Conservation (phyloP, 2,797 vertebrate genomes). For the Argyrosomus regius region DNA sequence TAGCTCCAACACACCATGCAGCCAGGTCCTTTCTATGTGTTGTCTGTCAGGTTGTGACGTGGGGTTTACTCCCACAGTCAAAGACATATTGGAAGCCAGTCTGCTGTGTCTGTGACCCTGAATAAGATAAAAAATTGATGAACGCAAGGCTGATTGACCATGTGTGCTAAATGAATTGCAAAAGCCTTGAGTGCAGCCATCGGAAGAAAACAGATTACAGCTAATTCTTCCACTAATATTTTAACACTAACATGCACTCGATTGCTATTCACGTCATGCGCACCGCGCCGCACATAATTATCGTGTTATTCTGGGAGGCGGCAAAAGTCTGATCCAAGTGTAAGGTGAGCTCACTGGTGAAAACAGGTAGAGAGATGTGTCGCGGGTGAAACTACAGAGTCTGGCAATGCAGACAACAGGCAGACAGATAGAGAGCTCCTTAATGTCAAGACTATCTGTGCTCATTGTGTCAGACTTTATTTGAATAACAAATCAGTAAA, state of each 20-base stretch:
- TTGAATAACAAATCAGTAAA: slow-evolving; percentile 73
- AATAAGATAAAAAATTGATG: slow-evolving; percentile 13
- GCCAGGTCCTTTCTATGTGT: background rate
- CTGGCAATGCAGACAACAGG: background rate
- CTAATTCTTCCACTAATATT: background rate
- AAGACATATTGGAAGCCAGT: background rate
- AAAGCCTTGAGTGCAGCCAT: slow-evolving; percentile 7
- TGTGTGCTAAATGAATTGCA: background rate
- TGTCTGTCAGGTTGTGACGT: background rate
- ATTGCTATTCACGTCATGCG: background rate
- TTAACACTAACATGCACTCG: background rate
- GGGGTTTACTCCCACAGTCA: background rate
- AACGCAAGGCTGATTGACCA: background rate
- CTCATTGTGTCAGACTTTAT: slow-evolving; percentile 64
- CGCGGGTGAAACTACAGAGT: slow-evolving; percentile 4
- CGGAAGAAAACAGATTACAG: slow-evolving; percentile 2
- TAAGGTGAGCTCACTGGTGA: background rate
- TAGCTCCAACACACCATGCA: background rate
- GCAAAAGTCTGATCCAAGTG: background rate
- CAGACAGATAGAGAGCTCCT: slow-evolving; percentile 29
- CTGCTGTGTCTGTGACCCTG: background rate
- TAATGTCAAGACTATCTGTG: slow-evolving; percentile 54
- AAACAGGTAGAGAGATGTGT: slow-evolving; percentile 15
- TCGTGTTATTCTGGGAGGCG: slow-evolving; percentile 15
- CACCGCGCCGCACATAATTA: slow-evolving; percentile 11